Evolutionary conservation across 1,140 invertebrate species (phyloP).

Genomic region (Melipona quadrifasciata): DNA sequence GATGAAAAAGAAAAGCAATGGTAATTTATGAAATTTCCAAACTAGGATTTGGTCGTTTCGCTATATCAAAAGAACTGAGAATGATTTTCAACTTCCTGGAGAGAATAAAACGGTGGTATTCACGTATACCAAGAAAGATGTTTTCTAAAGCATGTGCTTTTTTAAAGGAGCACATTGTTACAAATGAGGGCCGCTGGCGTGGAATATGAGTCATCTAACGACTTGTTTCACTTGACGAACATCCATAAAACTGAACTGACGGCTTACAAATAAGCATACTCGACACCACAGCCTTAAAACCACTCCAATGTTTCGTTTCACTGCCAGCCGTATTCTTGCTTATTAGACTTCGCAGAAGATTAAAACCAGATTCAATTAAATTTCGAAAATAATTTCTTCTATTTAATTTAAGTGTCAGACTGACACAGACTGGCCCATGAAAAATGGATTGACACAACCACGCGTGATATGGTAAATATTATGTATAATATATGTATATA

Average conservation of each 20-base stretch:
- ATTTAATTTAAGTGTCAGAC: too few relatives aligned
- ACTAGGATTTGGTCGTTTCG: too few relatives aligned
- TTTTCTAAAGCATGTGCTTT: neutral
- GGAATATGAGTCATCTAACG: constrained; percentile 49
- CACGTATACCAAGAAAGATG: neutral
- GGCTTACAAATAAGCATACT: constrained; percentile 43
- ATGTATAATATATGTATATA: too few relatives aligned
- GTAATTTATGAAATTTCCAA: too few relatives aligned
- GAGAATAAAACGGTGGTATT: neutral
- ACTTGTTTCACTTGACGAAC: constrained; percentile 52
- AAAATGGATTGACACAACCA: too few relatives aligned
- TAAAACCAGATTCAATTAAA: neutral
- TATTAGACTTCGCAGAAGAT: neutral
- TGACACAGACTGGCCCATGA: too few relatives aligned
- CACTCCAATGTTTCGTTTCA: neutral
- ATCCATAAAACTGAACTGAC: constrained; percentile 49
- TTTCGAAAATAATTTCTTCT: neutral
- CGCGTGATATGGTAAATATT: too few relatives aligned
- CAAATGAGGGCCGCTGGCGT: constrained; percentile 24
- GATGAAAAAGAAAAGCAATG: too few relatives aligned
- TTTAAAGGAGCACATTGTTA: constrained; percentile 25
- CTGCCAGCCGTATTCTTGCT: constrained; percentile 33
- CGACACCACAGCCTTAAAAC: constrained; percentile 17
- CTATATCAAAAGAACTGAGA: neutral
- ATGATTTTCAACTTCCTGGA: neutral